Evolutionary conservation across 2,113 vertebrate genomes (phyloP).

Genomic region (Nycticorax nycticorax): DNA sequence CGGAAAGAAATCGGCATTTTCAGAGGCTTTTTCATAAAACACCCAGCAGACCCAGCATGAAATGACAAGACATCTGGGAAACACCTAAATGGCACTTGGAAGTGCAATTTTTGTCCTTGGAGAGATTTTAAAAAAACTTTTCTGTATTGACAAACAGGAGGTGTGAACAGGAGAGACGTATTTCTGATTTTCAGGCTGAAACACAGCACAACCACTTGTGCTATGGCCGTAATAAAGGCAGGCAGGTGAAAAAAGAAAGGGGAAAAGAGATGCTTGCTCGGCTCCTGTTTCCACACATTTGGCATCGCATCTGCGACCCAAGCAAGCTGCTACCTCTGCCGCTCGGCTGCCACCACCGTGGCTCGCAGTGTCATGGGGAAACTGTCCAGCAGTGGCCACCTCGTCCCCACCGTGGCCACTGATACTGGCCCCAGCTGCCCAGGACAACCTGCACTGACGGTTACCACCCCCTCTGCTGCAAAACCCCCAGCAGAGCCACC

Average conservation of each 20-base stretch:
- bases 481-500: neutral
- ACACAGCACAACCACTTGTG: neutral
- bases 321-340: neutral
- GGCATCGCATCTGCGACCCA: neutral
- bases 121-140: neutral
- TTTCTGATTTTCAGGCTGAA: slow-evolving; percentile 55
- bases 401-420: neutral
- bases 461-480: neutral
- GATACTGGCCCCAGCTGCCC: neutral
- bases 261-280: neutral
- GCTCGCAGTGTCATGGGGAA: rapidly evolving
- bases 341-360: rapidly evolving
- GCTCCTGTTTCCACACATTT: neutral
- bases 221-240: neutral
- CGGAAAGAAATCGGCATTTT: neutral
- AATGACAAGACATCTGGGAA: neutral
- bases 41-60: neutral
- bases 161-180: neutral
- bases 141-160: neutral
- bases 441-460: neutral
- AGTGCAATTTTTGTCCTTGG: neutral
- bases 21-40: neutral
- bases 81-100: neutral
- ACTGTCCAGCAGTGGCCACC: neutral
- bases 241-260: slow-evolving; percentile 5